These are phyloP conservation scores for Pavo muticus DNA, from an alignment of 2,113 vertebrate genomes.

Conservation along the genomic window DNA sequence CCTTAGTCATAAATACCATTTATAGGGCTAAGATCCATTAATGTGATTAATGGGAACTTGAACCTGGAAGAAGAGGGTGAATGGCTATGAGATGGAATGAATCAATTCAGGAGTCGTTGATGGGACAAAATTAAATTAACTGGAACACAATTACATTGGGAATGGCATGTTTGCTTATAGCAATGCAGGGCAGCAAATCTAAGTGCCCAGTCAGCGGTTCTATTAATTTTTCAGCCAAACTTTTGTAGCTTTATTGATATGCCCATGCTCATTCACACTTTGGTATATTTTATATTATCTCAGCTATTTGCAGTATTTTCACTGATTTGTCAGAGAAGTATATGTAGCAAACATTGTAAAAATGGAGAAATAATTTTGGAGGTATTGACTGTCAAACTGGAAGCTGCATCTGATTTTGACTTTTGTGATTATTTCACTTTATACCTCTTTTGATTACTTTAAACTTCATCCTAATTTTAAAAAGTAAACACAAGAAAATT, in stretches of 20 bases:
- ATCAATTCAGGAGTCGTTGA: slow-evolving; percentile 3
- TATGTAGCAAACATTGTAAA: background rate
- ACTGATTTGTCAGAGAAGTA: background rate
- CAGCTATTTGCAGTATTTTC: background rate
- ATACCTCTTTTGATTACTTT: background rate
- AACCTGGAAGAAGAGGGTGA: background rate
- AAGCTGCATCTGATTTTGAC: background rate
- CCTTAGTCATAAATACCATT: background rate
- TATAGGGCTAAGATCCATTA: slow-evolving; percentile 35
- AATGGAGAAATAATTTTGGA: background rate
- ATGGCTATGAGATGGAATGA: slow-evolving; percentile 1
- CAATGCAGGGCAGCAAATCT: background rate
- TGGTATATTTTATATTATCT: background rate
- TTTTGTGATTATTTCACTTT: background rate
- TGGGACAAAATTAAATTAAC: slow-evolving; percentile 48
- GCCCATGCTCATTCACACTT: background rate
- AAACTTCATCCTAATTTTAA: background rate
- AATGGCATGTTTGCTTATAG: slow-evolving; percentile 45
- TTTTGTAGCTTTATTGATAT: background rate
- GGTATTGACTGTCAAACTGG: background rate
- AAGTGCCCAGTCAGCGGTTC: background rate
- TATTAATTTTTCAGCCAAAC: background rate
- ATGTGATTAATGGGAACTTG: slow-evolving; percentile 43
- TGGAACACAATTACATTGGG: slow-evolving; percentile 23
- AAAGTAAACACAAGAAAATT: background rate